Conservation (phyloP, 2,797 vertebrate genomes). For the Argyrosomus regius region DNA sequence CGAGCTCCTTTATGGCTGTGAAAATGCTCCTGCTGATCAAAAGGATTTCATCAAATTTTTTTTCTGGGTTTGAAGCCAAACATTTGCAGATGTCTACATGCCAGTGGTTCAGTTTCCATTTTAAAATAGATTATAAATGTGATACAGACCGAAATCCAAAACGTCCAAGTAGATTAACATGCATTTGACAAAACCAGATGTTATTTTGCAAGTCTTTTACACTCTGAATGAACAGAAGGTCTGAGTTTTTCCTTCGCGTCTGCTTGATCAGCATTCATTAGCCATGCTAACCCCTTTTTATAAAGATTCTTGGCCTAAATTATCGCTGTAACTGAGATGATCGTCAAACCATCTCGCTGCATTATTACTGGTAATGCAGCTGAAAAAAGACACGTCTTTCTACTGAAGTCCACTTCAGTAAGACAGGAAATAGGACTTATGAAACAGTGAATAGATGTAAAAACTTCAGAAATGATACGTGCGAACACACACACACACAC, state of each 20-base stretch:
- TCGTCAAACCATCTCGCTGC: constrained; percentile 16
- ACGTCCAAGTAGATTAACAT: constrained; percentile 11
- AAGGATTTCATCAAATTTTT: not conserved
- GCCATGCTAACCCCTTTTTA: not conserved
- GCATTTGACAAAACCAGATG: constrained; percentile 30
- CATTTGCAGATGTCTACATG: not conserved
- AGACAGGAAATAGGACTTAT: constrained; percentile 38
- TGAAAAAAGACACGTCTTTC: constrained; percentile 22
- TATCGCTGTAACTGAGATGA: not conserved
- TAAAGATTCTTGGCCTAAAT: not conserved
- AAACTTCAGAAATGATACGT: constrained; percentile 17
- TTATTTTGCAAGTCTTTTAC: constrained; percentile 1
- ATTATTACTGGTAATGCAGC: constrained; percentile 18
- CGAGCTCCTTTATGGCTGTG: not conserved
- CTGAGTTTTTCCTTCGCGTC: not conserved
- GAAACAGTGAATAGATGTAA: constrained; percentile 20
- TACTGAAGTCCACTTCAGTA: constrained; percentile 6
- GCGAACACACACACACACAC: not conserved
- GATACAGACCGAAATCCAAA: constrained; percentile 3
- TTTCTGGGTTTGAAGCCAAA: constrained; percentile 6
- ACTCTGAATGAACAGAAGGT: not conserved
- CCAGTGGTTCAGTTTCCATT: constrained; percentile 19
- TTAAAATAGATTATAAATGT: constrained; percentile 6
- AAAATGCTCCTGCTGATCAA: constrained; percentile 1
- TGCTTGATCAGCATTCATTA: constrained; percentile 17